Evolutionary conservation across 2,113 vertebrate genomes (phyloP).

Genomic region (Entosphenus tridentatus): DNA sequence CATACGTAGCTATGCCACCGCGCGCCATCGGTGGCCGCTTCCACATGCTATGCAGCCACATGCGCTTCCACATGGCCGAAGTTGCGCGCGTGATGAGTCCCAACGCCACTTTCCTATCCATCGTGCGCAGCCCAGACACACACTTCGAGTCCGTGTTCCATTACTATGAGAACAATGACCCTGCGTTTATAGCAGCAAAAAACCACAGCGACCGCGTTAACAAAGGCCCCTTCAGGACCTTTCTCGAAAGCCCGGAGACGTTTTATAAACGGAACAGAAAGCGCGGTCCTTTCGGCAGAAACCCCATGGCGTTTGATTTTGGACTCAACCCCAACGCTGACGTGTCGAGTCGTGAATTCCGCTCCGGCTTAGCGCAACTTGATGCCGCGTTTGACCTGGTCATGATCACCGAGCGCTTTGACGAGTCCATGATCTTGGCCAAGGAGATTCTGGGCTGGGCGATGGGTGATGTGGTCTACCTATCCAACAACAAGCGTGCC

Average conservation of each 20-base stretch:
- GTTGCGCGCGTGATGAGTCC: constrained; percentile 42
- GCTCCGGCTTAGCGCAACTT: constrained; percentile 20
- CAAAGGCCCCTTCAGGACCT: constrained; percentile 30
- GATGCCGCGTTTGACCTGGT: constrained; percentile 36
- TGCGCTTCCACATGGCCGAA: constrained; percentile 55
- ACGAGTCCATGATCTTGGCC: constrained; percentile 61
- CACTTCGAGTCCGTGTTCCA: constrained; percentile 55
- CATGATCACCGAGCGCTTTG: constrained; percentile 51
- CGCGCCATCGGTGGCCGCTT: constrained; percentile 22
- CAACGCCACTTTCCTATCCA: constrained; percentile 70
- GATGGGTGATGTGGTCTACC: constrained; percentile 41
- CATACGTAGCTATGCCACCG: background rate
- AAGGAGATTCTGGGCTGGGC: constrained; percentile 59
- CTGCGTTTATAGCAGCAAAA: constrained; percentile 38
- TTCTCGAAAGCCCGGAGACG: constrained; percentile 30
- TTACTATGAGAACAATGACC: constrained; percentile 47
- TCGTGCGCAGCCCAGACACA: constrained; percentile 45
- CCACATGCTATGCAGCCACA: constrained; percentile 65
- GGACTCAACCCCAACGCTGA: constrained; percentile 14
- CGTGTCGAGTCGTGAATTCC: constrained; percentile 19
- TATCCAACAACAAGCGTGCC: constrained; percentile 43
- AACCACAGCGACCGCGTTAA: too few relatives aligned
- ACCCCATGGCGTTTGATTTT: constrained; percentile 66
- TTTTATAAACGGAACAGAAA: constrained; percentile 32
- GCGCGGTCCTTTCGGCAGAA: constrained; percentile 58